These are phyloP conservation scores for Orthosia incerta DNA, from an alignment of 2,888 invertebrate genomes.

Conservation along the genomic window DNA sequence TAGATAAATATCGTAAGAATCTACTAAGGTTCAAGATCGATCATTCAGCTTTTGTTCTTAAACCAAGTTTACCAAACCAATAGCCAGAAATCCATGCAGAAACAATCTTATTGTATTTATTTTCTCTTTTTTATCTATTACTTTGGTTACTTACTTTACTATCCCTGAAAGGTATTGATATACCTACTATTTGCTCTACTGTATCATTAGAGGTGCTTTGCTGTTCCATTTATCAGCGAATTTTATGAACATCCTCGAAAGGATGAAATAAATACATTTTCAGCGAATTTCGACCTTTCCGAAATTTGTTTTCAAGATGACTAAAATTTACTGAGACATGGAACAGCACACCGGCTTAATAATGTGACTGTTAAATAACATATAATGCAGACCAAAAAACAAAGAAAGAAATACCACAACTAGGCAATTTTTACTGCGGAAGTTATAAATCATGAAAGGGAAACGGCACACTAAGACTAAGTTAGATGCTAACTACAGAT, in stretches of 20 bases:
- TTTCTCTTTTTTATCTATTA: background rate
- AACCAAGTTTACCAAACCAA: background rate
- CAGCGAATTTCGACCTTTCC: background rate
- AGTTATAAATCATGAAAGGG: slow-evolving; percentile 27
- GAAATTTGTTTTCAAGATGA: background rate
- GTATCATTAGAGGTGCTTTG: background rate
- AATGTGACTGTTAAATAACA: background rate
- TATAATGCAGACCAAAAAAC: background rate
- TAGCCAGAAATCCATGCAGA: background rate
- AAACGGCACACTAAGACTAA: slow-evolving; percentile 21
- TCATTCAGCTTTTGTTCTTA: background rate
- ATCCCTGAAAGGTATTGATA: too few species aligned
- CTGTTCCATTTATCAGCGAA: background rate
- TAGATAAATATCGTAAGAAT: slow-evolving; percentile 1
- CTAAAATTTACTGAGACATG: background rate
- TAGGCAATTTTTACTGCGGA: slow-evolving; percentile 21
- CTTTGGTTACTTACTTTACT: background rate
- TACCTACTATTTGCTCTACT: background rate
- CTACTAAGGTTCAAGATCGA: background rate
- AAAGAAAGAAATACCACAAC: slow-evolving; percentile 9
- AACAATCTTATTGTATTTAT: background rate
- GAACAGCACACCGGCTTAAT: background rate
- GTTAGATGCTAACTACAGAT: slow-evolving; percentile 25
- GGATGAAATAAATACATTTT: too few species aligned
- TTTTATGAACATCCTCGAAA: background rate